phyloP scores from a whole-genome alignment of 2,113 vertebrate species.

The Burhinus bistriatus region DNA sequence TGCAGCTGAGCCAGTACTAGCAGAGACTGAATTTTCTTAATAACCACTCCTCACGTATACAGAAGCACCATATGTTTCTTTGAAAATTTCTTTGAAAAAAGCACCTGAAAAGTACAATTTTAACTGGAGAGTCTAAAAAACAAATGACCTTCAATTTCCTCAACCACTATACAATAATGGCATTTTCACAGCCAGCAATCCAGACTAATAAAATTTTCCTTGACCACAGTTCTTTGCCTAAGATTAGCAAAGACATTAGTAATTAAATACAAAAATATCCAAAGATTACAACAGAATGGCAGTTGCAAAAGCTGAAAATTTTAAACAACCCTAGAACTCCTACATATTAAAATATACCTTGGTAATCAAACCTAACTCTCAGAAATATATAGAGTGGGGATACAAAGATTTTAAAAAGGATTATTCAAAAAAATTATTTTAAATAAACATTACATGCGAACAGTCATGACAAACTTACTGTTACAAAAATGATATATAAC shows the following conservation, averaged over 20 bases:
- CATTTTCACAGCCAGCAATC: not conserved
- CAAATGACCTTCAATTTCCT: not conserved
- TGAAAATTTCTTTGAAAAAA: not conserved
- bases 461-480: not conserved
- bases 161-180: not conserved
- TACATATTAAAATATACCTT: not conserved
- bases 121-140: not conserved
- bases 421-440: not conserved
- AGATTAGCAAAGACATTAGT: not conserved
- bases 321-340: not conserved
- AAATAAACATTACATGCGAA: not conserved
- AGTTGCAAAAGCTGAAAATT: not conserved
- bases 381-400: not conserved
- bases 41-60: rapidly evolving
- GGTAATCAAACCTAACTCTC: not conserved
- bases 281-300: not conserved
- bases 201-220: not conserved
- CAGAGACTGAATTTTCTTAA: not conserved
- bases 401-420: not conserved
- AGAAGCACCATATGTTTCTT: not conserved
- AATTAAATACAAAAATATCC: not conserved
- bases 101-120: not conserved
- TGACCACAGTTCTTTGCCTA: not conserved
- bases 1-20: not conserved
- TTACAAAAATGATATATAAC: not conserved